Evolutionary conservation across 2,797 vertebrate genomes (phyloP).

Genomic region (Aulostomus chinensis): DNA sequence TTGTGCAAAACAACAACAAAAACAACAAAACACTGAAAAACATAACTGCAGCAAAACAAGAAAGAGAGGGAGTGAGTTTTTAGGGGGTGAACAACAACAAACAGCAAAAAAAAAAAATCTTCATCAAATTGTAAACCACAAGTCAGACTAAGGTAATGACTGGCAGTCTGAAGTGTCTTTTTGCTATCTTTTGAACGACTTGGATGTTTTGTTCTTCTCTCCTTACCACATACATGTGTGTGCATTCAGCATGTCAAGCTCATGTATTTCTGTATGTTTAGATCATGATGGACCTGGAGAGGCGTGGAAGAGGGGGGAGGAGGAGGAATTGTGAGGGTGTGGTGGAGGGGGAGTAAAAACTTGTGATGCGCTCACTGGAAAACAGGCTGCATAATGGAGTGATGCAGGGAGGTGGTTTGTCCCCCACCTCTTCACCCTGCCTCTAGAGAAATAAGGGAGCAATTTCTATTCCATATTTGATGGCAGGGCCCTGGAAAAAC

Average conservation of each 20-base stretch:
- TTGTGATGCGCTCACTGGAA: slow-evolving; percentile 98
- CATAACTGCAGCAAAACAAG: slow-evolving; percentile 43
- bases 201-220: neutral
- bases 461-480: slow-evolving; percentile 99
- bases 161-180: no score
- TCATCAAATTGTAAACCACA: no score
- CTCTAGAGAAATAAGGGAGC: slow-evolving; percentile 98
- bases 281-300: slow-evolving; percentile 36
- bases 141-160: no score
- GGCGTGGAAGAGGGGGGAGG: slow-evolving; percentile 41
- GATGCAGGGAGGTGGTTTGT: slow-evolving; percentile 46
- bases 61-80: slow-evolving; percentile 7
- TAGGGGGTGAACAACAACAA: no score
- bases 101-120: no score
- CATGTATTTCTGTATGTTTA: slow-evolving; percentile 68
- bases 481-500: slow-evolving; percentile 88
- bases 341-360: slow-evolving; percentile 73
- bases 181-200: neutral
- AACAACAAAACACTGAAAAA: slow-evolving; percentile 60
- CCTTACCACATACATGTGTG: slow-evolving; percentile 2
- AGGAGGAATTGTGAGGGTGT: slow-evolving; percentile 62
- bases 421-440: slow-evolving; percentile 45
- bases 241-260: slow-evolving; percentile 7
- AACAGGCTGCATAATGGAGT: slow-evolving; percentile 99
- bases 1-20: slow-evolving; percentile 62